These are phyloP conservation scores for Microchirus variegatus DNA, from an alignment of 2,797 vertebrate genomes.

Conservation along the genomic window DNA sequence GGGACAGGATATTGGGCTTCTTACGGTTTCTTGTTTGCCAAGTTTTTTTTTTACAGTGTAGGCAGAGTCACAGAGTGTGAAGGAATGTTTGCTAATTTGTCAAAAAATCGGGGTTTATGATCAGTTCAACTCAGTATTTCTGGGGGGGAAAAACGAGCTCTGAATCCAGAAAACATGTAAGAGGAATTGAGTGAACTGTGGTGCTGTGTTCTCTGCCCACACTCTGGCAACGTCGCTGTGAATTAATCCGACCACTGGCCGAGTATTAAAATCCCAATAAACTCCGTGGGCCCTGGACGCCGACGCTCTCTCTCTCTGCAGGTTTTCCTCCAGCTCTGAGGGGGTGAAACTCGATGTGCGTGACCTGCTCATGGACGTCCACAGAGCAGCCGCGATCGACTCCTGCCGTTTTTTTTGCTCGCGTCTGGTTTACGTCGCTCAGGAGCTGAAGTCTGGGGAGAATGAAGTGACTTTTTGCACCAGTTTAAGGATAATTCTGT, in stretches of 20 bases:
- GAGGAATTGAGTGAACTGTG: neutral
- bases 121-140: neutral
- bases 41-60: too few relatives aligned
- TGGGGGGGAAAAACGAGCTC: constrained; percentile 9
- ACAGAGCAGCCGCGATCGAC: constrained; percentile 35
- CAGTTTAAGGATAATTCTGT: too few relatives aligned
- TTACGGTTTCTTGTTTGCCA: too few relatives aligned
- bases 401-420: constrained; percentile 17
- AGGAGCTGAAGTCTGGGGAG: too few relatives aligned
- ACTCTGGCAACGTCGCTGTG: constrained; percentile 3
- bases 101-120: neutral
- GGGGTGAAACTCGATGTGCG: constrained; percentile 29
- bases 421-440: too few relatives aligned
- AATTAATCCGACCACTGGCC: constrained; percentile 27
- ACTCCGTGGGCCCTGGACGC: constrained; percentile 8
- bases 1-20: too few relatives aligned
- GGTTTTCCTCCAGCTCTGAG: constrained; percentile 11
- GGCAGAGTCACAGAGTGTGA: too few relatives aligned
- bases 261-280: constrained; percentile 29
- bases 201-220: constrained; percentile 1
- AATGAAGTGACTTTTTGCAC: too few relatives aligned
- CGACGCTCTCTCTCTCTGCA: constrained; percentile 20
- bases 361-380: constrained; percentile 30
- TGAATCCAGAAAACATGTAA: constrained; percentile 7
- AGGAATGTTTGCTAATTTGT: neutral